Evolutionary conservation across 2,113 vertebrate genomes (phyloP), one percentile per base, ranked within the genome.

Genomic region (Lepidothrix coronata): DNA sequence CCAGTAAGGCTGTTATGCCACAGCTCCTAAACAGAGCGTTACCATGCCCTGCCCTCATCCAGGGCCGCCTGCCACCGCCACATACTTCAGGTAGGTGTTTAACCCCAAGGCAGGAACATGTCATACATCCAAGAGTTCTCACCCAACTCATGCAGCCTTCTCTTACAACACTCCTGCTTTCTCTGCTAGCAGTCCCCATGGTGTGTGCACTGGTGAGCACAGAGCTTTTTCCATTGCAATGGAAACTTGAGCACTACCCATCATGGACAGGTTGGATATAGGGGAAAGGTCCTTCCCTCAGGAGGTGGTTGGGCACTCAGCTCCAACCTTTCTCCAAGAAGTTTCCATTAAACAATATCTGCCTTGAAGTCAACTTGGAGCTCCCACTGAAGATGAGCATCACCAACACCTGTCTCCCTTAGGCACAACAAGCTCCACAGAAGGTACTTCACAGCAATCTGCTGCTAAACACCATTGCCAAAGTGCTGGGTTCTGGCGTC

Each of bases 261-360:
- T 28, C 13, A 0, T 7, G 37, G 1, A 55, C 1, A 52, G 31
- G 27, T 0, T 51, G 44, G 25, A 15, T 2, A 33, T 8, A 4
- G 73, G 52, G 74, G 10, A 19, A 74, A 39, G 68, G 19, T 4
- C 24, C 44, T 44, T 24, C 52, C 31, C 51, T 9, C 27, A 37
- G 12, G n/a, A 10, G 31, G 15, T 74, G 68, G 43, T 21, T 51
- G 43, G 78, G 43, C 67, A 57, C 67, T 58, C 68, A 30, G 28
- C 24, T 81, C 46, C 68, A 73, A 46, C 5, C 31, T 66, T 51
- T 85, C 44, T 65, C 46, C 68, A 81, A 23, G 57, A 44, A 80
- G 39, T 3, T 14, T 20, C n/a, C 39, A 0, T 71, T 24, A 6
- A 88, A 55, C 43, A 68, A 3, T 25, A 20, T 49, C 49, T 84